Base-by-base conservation (phyloP, 2,888 invertebrate species). In the Agrotis ipsilon region DNA sequence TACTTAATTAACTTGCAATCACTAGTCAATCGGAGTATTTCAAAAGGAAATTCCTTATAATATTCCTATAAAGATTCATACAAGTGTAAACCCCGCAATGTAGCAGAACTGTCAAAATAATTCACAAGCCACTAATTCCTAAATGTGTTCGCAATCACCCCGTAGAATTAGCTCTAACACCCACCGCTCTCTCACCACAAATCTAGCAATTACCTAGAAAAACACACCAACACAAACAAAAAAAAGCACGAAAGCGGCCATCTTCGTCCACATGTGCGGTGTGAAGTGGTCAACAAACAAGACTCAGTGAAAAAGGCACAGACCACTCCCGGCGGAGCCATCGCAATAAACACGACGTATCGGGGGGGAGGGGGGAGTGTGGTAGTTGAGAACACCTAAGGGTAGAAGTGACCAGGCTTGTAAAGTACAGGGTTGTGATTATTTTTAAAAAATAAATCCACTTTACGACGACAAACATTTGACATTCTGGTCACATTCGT, bases 251-350 rank as follows among this genome's bases (percentile, higher is more conserved):
- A 27, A 45, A 46, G 55, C 61, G 68, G 55, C 66, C 65, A 76
- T 71, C 74, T 72, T 58, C 63, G 27, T 59, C 58, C 74, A 59
- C 51, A 58, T 27, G 52, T n/a, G 52, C 75, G 57, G 71, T 71
- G 74, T 69, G 75, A 79, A 84, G 75, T 83, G 83, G 78, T 85
- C 68, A 79, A 79, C 85, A 87, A 85, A 89, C 82, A 86, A 75
- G 82, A 79, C 75, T 80, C 78, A 39, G 68, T 81, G 80, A 81
- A 75, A 84, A 84, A 85, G 83, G 81, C 71, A 72, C 74, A 85
- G 89, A 85, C 87, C 88, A 68, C 76, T 89, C 92, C 91, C 91
- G n/a, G 21, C 43, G 89, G 92, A 60, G 83, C 86, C 64, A 84
- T 91, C 61, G 88, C 89, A 89, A 90, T 91, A 91, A 91, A 91